Conservation (phyloP, 2,113 vertebrate species). For the Puffinus mauretanicus region DNA sequence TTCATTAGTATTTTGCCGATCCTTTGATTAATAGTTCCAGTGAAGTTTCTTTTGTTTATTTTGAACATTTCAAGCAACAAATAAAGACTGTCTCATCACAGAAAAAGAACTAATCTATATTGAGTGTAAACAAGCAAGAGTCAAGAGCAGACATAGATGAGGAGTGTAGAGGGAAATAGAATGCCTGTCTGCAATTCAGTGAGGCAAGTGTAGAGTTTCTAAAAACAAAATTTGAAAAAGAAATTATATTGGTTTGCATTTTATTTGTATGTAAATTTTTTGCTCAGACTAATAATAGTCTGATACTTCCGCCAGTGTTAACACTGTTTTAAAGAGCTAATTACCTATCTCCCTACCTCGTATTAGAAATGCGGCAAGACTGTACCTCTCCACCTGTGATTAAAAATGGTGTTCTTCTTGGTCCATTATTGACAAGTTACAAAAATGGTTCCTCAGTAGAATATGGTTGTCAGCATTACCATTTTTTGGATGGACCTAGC, state of each 20-base stretch:
- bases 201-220: not conserved
- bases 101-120: not conserved
- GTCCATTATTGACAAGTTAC: conserved; percentile 38
- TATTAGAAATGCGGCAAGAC: conserved; percentile 44
- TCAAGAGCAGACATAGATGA: not conserved
- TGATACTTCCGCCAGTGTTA: not conserved
- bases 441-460: conserved; percentile 67
- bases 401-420: conserved; percentile 48
- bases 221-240: not conserved
- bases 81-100: not conserved
- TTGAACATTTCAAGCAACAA: not conserved
- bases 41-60: not conserved
- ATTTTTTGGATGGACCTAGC: conserved; percentile 65
- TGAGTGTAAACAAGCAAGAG: not conserved
- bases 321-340: not conserved
- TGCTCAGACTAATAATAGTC: not conserved
- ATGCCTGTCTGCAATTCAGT: not conserved
- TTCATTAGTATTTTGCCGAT: not conserved
- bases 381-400: conserved; percentile 69
- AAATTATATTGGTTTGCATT: not conserved
- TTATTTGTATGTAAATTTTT: not conserved
- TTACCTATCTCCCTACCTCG: not conserved
- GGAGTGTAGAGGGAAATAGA: not conserved
- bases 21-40: not conserved
- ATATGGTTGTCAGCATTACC: conserved; percentile 68